phyloP scores from a whole-genome alignment of 2,888 invertebrate species.

The Drosophila diplacantha region DNA sequence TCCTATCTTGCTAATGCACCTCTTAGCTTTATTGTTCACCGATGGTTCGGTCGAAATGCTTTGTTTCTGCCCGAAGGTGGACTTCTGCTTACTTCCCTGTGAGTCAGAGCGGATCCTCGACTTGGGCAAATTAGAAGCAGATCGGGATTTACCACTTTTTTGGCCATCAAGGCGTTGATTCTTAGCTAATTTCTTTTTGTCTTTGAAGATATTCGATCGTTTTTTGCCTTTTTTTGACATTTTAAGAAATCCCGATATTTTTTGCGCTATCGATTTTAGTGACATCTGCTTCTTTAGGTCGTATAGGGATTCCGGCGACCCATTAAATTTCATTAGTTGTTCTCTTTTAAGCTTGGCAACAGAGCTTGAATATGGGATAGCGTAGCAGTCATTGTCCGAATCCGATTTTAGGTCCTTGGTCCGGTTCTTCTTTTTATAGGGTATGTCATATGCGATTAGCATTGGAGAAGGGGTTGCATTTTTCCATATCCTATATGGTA shows the following conservation, averaged over 20 bases:
- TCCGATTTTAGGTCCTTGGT: neutral
- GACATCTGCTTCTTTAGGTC: neutral
- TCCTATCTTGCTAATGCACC: neutral
- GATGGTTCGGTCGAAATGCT: neutral
- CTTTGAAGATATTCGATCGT: neutral
- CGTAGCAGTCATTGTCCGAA: conserved; percentile 15
- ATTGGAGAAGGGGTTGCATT: neutral
- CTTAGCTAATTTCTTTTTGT: neutral
- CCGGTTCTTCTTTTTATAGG: conserved; percentile 16
- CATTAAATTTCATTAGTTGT: too few species aligned
- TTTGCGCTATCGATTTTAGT: conserved; percentile 19
- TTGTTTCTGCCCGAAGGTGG: neutral
- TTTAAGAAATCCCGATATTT: conserved; percentile 38
- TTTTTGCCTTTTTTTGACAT: conserved; percentile 12
- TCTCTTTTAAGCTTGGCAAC: neutral
- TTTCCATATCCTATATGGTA: conserved; percentile 36
- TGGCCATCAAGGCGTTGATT: neutral
- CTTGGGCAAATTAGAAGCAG: neutral
- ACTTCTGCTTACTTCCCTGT: neutral
- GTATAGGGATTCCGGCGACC: neutral
- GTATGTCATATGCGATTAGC: conserved; percentile 34
- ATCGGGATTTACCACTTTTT: neutral
- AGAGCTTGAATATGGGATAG: neutral
- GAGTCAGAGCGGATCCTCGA: neutral
- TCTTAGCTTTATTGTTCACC: neutral